Base-by-base conservation (phyloP, 2,113 vertebrate genomes). In the Mystacornis crossleyi region DNA sequence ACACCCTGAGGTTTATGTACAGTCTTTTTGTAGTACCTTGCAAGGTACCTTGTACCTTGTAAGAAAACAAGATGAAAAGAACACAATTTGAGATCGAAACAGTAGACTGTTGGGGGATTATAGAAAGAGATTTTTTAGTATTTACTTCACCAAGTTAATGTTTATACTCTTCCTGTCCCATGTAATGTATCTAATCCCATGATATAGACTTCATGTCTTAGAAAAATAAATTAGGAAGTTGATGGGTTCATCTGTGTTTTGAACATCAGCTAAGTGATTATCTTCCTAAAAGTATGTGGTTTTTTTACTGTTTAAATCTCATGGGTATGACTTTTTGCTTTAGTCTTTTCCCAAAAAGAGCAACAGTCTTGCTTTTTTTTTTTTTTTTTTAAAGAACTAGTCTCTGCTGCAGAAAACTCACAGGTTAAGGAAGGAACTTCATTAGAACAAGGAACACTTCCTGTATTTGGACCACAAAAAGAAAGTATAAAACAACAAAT, bases 401-500 rank as follows among this genome's bases (percentile, higher is more conserved):
- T 98, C n/a, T 98, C 95, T n/a, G 91, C 98, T 91, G 93, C 98
- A n/a, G 98, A 98, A 96, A 99, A 96, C 45, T 79, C 97, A 12
- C 96, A 92, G 36, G 34, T 64, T 54, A 96, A 97, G 55, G 98
- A 98, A 72, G 98, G 80, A 75, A 48, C 86, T 38, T 24, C 14
- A 5, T 53, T 94, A 55, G 98, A 98, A 50, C 98, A 98, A 60
- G 93, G 95, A 40, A 87, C 75, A 0, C 61, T 79, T 75, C 65
- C 95, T 84, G 79, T 57, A 8, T 85, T 97, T 90, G 95, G 95
- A 53, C 38, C 88, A 1, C 97, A 94, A 21, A 98, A 96, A 83
- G 98, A 99, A 70, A 97, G 96, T 3, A 64, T 98, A 58, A 98
- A 98, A 74, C 99, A 99, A 57, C 99, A 99, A 97, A 99, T 99